Base-by-base conservation (phyloP, 2,888 invertebrate genomes). In the Yponomeuta evonymella region DNA sequence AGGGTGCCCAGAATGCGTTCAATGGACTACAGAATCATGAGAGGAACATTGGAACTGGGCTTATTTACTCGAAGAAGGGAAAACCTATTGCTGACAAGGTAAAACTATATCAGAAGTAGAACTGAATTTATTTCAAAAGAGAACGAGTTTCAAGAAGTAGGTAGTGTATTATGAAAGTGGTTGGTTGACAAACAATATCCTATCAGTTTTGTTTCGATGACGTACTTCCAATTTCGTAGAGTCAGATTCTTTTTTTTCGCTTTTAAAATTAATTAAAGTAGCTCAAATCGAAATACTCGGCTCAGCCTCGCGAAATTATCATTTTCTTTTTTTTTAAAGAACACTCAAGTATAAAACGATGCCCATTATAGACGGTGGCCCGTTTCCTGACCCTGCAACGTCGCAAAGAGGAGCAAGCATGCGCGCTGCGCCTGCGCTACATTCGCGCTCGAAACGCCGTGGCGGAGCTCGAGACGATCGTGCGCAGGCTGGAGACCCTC, bases 31-130 rank as follows among this genome's bases (percentile, higher is more conserved):
- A 90, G 75, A 63, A 75, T 9, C 78, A 86, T 2, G 91, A 91
- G 74, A 81, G 82, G 70, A 83, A 74, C 5, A 90, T 89, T 0
- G 92, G 90, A 0, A 81, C 82, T 0, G 91, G 91, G 1, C 82
- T 93, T 2, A 90, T 90, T 70, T 92, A 89, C 74, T 88, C 91
- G 0, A 86, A 87, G 70, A 92, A 89, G 74, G 92, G 92, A 70
- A 92, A 91, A 78, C 90, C 90, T 2, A 89, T 93, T n/a, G 83
- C 90, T 23, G 90, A 92, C 70, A 92, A 92, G 83, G 92, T 91
- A 75, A 1, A 1, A 33, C 3, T 33, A 33, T 33, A 33, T 33
- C 33, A 48, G 43, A 3, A 5, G 9, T n/a, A 67, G 15, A 43
- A 43, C 1, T 43, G 5, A 8, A 8, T 43, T 43, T 43, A 1